Conservation (phyloP, 1,140 invertebrate genomes). For the Microplitis demolitor region DNA sequence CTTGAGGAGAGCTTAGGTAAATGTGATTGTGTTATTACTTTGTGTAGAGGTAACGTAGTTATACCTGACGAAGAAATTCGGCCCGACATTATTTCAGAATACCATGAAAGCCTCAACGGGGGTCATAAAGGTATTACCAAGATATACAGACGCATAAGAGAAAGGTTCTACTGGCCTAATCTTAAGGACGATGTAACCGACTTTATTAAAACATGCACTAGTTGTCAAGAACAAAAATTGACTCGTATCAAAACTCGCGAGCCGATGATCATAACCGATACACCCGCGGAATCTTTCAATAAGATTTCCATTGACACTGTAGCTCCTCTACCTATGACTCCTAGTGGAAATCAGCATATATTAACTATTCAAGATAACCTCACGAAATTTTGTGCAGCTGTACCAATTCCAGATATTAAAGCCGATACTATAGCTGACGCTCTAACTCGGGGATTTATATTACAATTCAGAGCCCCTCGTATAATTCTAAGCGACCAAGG, state of each 20-base stretch:
- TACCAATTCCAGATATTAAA: conserved; percentile 28
- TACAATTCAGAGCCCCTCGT: conserved; percentile 37
- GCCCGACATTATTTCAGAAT: not conserved
- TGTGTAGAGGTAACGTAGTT: too few species aligned
- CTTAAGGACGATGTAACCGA: not conserved
- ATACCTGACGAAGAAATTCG: too few species aligned
- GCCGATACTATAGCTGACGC: conserved; percentile 32
- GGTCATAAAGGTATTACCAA: conserved; percentile 1
- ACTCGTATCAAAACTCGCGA: conserved; percentile 2
- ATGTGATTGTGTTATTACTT: too few species aligned
- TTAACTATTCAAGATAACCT: conserved; percentile 41
- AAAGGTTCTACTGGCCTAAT: conserved; percentile 14
- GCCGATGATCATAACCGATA: conserved; percentile 15
- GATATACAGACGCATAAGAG: not conserved
- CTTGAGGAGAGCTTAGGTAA: too few species aligned
- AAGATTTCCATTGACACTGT: not conserved
- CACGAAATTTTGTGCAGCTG: conserved; percentile 37
- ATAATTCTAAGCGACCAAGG: conserved; percentile 41
- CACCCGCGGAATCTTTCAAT: conserved; percentile 32
- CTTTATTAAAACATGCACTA: not conserved
- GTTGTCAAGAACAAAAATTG: conserved; percentile 4
- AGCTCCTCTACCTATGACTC: not conserved
- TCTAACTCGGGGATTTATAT: conserved; percentile 14
- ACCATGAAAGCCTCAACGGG: not conserved
- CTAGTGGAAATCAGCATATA: not conserved